A percentile compares a stretch with the other conserved stretches of the same genome.
Evolutionary conservation across 2,888 invertebrate species (phyloP).

Genomic region (Beris chalybata): DNA sequence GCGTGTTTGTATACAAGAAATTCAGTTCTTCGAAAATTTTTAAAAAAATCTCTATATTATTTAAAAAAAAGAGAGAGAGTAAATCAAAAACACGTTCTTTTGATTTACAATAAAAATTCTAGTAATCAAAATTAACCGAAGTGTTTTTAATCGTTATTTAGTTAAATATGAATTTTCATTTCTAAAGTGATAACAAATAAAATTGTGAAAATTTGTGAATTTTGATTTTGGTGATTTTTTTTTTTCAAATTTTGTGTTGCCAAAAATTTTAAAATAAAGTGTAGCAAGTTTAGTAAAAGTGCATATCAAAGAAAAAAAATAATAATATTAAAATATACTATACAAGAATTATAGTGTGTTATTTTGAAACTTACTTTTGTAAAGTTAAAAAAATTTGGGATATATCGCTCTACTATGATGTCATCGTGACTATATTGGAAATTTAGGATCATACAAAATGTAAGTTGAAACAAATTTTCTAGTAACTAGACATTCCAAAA

Average conservation of each 20-base stretch:
- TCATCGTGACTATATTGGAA: slow-evolving; percentile 13
- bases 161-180: slow-evolving; percentile 4
- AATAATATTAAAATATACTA: not conserved
- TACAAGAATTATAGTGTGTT: too few species aligned
- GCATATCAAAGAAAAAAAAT: not conserved
- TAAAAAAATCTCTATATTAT: not conserved
- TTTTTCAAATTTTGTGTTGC: not conserved
- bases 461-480: not conserved
- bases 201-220: not conserved
- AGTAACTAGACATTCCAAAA: too few species aligned
- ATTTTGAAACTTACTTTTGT: too few species aligned
- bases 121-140: too few species aligned
- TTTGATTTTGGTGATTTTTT: not conserved
- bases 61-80: not conserved
- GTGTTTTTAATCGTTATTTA: too few species aligned
- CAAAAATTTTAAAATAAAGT: not conserved
- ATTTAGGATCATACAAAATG: slow-evolving; percentile 16
- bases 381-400: not conserved
- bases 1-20: not conserved
- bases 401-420: slow-evolving; percentile 7
- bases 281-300: too few species aligned
- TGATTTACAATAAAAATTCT: too few species aligned
- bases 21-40: not conserved
- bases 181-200: not conserved
- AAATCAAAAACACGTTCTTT: slow-evolving; percentile 1